Base-by-base conservation (phyloP, 1,140 invertebrate genomes). In the Chlorops oryzae region DNA sequence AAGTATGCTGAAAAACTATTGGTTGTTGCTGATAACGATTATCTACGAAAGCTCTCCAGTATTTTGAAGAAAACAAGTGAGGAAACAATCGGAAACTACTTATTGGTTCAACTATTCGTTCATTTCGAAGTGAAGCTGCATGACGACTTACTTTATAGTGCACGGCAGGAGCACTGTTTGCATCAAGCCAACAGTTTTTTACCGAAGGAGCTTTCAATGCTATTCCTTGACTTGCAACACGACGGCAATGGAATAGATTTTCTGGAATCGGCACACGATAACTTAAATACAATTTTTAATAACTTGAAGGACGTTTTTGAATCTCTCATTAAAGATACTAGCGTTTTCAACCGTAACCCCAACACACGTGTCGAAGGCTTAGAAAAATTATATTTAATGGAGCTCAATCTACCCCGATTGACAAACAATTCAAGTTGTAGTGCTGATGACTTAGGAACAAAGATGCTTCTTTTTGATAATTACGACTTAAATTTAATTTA, bases 381-480 rank as follows among this genome's bases (percentile, higher is more conserved):
- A 22, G 59, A 69, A 2, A 69, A 69, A 15, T 22, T 69, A 34
- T 47, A 50, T 1, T 53, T 59, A 1, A 64, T 69, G 65, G 54
- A 58, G 0, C 18, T 69, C 35, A 27, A 62, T 0, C 39, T 63
- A 5, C n/a, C n/a, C n/a, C n/a, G n/a, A n/a, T n/a, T n/a, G n/a
- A n/a, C n/a, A n/a, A n/a, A n/a, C n/a, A n/a, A n/a, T n/a, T n/a
- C n/a, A n/a, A n/a, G n/a, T n/a, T n/a, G n/a, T n/a, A n/a, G n/a
- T n/a, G n/a, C n/a, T n/a, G n/a, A n/a, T n/a, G n/a, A n/a, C n/a
- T n/a, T n/a, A n/a, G n/a, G n/a, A n/a, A n/a, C n/a, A n/a, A n/a
- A n/a, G n/a, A n/a, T n/a, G n/a, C n/a, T n/a, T n/a, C n/a, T n/a
- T n/a, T n/a, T n/a, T 12, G 28, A 34, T 12, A 45, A 54, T 43